phyloP scores from a whole-genome alignment of 2,888 invertebrate genomes.

The Mesochorus sp. region DNA sequence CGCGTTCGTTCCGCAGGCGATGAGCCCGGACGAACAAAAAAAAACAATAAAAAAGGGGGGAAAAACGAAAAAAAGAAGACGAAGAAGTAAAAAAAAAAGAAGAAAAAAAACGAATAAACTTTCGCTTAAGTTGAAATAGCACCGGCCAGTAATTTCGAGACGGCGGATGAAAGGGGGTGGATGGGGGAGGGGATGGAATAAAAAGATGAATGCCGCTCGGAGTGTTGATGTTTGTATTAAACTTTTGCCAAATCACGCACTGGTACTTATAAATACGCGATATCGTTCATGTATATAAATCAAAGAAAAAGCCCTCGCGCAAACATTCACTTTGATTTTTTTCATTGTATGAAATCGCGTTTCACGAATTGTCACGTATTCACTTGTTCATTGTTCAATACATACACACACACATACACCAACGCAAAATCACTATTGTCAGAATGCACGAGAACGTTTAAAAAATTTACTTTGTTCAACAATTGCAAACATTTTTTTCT shows the following conservation, averaged over 20 bases:
- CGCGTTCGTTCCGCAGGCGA: slow-evolving; percentile 67
- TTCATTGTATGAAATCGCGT: no score
- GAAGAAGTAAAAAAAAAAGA: not conserved
- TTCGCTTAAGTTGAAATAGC: slow-evolving; percentile 65
- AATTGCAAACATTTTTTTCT: no score
- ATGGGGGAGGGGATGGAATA: slow-evolving; percentile 3
- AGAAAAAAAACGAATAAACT: slow-evolving; percentile 27
- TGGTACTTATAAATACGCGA: slow-evolving; percentile 61
- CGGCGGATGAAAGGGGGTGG: not conserved
- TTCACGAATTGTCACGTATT: no score
- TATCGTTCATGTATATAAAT: slow-evolving; percentile 40
- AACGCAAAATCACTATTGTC: no score
- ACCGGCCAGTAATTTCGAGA: slow-evolving; percentile 63
- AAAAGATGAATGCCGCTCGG: slow-evolving; percentile 29
- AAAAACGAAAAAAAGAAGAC: slow-evolving; percentile 2
- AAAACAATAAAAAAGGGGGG: slow-evolving; percentile 11
- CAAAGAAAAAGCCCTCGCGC: slow-evolving; percentile 4
- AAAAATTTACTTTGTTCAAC: no score
- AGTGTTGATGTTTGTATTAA: slow-evolving; percentile 45
- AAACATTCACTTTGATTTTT: no score
- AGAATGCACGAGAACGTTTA: no score
- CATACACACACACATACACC: no score
- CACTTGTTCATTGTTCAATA: no score
- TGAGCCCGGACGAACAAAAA: slow-evolving; percentile 63
- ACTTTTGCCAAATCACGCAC: slow-evolving; percentile 61